Conservation (phyloP, 2,113 vertebrate species). For the Piprites chloris region DNA sequence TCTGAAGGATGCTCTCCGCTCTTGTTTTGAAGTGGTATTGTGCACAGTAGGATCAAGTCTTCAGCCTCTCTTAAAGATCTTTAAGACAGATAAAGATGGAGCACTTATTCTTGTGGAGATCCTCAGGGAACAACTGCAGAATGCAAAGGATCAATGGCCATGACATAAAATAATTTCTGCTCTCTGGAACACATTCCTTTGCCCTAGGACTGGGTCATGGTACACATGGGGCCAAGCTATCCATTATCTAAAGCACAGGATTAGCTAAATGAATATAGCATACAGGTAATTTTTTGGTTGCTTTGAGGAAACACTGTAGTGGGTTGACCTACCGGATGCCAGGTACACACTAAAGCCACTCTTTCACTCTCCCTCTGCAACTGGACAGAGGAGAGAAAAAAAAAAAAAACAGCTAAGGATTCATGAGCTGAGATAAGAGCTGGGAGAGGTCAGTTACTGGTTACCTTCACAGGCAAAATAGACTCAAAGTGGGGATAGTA, state of each 20-base stretch:
- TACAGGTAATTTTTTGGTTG: fast-evolving
- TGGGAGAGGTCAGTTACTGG: no score
- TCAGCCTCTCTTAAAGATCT: background rate
- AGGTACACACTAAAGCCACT: no score
- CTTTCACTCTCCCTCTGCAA: no score
- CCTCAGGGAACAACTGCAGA: background rate
- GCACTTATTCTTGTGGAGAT: background rate
- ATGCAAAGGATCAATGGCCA: background rate
- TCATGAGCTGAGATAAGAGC: no score
- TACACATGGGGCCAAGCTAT: background rate
- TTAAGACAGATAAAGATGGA: background rate
- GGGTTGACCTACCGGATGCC: no score
- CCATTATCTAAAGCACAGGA: background rate
- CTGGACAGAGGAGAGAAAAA: no score
- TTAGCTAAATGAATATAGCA: background rate
- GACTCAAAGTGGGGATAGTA: no score
- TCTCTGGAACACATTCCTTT: background rate
- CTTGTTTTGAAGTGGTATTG: background rate
- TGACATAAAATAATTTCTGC: background rate
- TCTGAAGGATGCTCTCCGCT: background rate
- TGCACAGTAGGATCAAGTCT: background rate
- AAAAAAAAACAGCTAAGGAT: no score
- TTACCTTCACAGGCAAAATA: no score
- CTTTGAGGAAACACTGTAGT: background rate
- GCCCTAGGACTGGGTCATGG: background rate